Percentiles rank a stretch among this genome's conserved stretches.
Evolutionary conservation across 1,140 invertebrate species (phyloP).

Genomic region (Gerris buenoi): DNA sequence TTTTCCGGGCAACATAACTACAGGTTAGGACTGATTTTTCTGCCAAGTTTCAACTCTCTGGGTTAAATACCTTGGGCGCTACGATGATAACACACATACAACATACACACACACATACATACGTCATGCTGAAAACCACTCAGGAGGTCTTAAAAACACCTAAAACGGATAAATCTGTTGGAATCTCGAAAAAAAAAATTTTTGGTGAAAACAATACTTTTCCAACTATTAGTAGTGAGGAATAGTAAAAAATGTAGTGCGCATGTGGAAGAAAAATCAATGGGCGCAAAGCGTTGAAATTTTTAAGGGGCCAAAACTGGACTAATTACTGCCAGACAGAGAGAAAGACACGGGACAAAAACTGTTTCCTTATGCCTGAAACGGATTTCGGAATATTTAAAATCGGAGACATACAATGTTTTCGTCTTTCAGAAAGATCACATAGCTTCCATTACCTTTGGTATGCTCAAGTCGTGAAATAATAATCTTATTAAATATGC

Average conservation of each 20-base stretch:
- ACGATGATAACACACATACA: background rate
- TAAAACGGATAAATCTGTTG: background rate
- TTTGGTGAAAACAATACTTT: background rate
- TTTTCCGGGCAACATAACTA: background rate
- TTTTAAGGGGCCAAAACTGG: too few species aligned
- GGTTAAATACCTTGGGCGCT: background rate
- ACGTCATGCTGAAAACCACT: background rate
- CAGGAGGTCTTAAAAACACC: background rate
- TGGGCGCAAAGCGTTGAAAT: too few species aligned
- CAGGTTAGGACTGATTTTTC: background rate
- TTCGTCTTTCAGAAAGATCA: too few species aligned
- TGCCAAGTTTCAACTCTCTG: background rate
- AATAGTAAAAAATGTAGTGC: background rate
- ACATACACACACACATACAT: background rate
- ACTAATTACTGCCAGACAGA: too few species aligned
- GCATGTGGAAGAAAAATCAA: too few species aligned
- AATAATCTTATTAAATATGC: too few species aligned
- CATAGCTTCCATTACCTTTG: too few species aligned
- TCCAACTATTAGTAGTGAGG: background rate
- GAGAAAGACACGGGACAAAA: too few species aligned
- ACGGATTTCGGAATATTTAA: too few species aligned
- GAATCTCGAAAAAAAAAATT: background rate
- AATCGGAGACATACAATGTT: too few species aligned
- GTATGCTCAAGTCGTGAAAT: too few species aligned
- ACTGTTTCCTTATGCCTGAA: too few species aligned